Evolutionary conservation across 2,113 vertebrate species (phyloP).

Genomic region (Alethe diademata): DNA sequence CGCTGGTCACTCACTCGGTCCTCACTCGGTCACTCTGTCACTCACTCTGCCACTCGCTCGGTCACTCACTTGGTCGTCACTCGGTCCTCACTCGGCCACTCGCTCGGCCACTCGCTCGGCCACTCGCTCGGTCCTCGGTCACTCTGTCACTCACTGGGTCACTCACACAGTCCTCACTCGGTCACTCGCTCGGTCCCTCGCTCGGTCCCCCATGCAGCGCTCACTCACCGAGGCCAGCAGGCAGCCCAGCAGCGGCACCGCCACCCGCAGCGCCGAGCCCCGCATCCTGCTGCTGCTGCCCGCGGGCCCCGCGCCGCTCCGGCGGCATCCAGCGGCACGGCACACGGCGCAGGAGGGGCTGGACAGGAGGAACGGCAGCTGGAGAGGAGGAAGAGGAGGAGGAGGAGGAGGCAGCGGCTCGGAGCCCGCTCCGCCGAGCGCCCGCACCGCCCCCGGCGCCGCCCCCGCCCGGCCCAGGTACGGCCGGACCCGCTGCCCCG

Average conservation of each 20-base stretch:
- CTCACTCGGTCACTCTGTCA: no score
- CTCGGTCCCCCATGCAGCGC: no score
- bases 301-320: background rate
- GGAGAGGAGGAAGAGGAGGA: background rate
- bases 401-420: background rate
- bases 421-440: background rate
- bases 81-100: no score
- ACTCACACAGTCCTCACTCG: no score
- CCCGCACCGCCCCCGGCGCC: background rate
- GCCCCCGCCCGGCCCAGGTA: conserved; percentile 8
- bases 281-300: background rate
- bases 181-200: no score
- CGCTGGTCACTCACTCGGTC: no score
- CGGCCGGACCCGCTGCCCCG: background rate
- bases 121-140: no score
- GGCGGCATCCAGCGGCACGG: background rate
- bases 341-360: background rate
- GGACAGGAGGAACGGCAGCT: no score
- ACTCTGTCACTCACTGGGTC: no score
- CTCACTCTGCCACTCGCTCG: no score
- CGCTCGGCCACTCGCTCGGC: no score
- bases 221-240: conserved; percentile 19
- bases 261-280: background rate
- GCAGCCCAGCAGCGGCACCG: background rate
- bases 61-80: no score